These are phyloP conservation scores for Sebastes hopkinsi DNA, from an alignment of 2,797 vertebrate genomes.

Conservation along the genomic window DNA sequence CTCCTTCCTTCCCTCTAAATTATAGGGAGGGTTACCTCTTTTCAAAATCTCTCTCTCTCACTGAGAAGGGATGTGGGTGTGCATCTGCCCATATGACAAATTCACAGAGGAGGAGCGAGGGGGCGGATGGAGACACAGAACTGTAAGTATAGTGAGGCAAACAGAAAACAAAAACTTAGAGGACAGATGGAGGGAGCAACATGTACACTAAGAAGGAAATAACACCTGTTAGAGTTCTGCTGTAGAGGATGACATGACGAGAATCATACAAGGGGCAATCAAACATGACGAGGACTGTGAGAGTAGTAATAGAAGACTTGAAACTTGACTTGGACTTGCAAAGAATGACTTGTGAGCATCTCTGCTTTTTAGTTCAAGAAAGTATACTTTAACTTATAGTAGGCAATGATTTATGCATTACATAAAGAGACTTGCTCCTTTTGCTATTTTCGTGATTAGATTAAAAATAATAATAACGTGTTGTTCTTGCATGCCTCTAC, in stretches of 20 bases:
- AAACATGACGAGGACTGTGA: background rate
- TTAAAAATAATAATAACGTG: too few relatives aligned
- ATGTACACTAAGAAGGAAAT: background rate
- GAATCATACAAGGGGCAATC: background rate
- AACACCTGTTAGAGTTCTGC: background rate
- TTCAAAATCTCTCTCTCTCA: slow-evolving; percentile 46
- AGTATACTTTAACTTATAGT: too few relatives aligned
- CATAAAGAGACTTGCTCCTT: too few relatives aligned
- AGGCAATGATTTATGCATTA: too few relatives aligned
- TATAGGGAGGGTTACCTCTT: slow-evolving; percentile 43
- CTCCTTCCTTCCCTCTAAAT: slow-evolving; percentile 37
- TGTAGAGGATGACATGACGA: background rate
- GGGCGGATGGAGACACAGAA: slow-evolving; percentile 34
- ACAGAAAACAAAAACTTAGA: slow-evolving; percentile 1
- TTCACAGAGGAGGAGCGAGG: slow-evolving; percentile 69
- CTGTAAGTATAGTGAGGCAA: slow-evolving; percentile 20
- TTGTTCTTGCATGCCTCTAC: too few relatives aligned
- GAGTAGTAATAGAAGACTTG: background rate
- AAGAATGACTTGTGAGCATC: too few relatives aligned
- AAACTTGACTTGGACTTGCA: too few relatives aligned
- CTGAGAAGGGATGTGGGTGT: slow-evolving; percentile 79
- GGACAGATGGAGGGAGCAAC: background rate
- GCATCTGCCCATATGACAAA: slow-evolving; percentile 52
- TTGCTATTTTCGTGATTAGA: too few relatives aligned
- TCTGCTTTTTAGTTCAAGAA: too few relatives aligned